Evolutionary conservation across 2,113 vertebrate species (phyloP), one percentile per base, ranked within the genome.

Genomic region (Plestiodon gilberti): DNA sequence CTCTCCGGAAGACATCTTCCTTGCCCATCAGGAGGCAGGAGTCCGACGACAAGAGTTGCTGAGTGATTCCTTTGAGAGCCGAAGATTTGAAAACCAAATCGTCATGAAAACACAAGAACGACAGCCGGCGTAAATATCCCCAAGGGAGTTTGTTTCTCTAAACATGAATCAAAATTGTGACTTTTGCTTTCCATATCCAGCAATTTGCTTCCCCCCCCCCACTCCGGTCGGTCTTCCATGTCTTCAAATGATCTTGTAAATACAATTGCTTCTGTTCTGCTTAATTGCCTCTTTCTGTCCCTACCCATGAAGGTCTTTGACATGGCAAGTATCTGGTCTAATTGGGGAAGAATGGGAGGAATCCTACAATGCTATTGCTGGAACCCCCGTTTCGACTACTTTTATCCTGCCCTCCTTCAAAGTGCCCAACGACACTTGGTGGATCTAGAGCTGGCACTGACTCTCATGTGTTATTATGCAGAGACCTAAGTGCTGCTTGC

Each of bases 101-200:
- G 4, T 48, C 4, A 73, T 62, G 82, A 93, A 96, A 96, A 95
- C 84, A 91, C 83, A 75, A 84, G 90, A 92, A 89, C 93, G 95
- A 96, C 95, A 94, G 93, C 94, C 94, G 91, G 93, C 94, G 94
- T 93, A 95, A 96, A 96, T 96, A 96, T 92, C 93, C n/a, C 93
- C 91, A 91, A 93, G 87, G 90, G 0, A 84, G 55, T 15, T 84
- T 90, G 86, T 93, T 91, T 93, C 90, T 65, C 90, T 89, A 83
- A 69, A 65, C 38, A 82, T 79, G 88, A 87, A 85, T 14, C 87
- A 85, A 94, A 93, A 82, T 95, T 55, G 43, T 18, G 30, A 20
- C 22, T 33, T 9, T 93, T 93, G 88, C 95, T 40, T 84, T 73
- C 11, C n/a, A 77, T 11, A 33, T 52, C 35, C 35, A 25, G 93